Evolutionary conservation across 2,888 invertebrate genomes (phyloP), one percentile per base, ranked within the genome.

Genomic region (Callinectes sapidus): DNA sequence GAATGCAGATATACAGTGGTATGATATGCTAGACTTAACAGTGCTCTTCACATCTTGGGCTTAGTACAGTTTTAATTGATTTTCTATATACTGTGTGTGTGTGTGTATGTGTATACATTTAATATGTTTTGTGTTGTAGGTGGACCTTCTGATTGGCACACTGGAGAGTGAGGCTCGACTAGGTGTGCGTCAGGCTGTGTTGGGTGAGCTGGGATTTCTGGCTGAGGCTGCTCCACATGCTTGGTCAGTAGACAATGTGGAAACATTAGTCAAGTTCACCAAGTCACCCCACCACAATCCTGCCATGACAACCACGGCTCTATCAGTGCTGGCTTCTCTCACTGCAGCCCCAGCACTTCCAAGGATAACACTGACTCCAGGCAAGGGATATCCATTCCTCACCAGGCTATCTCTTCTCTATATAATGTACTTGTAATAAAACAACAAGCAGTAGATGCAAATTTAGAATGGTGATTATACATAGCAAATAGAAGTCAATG

Each of bases 161-260:
- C 96, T 98, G 89, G 96, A 96, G 89, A 96, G 96, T 94, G 98
- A 98, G 96, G 97, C 97, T 13, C 96, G 98, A 42, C 96, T 97
- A 95, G 97, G 97, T 66, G 97, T 98, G 0, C 97, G 98, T 95
- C 96, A 97, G 18, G 97, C 97, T 95, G 96, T 97, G 88, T 96
- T 98, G 35, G 96, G 97, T 94, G 97, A 97, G 94, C 96, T 98
- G 81, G 97, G 97, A 95, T 96, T 96, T 87, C 96, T 98, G 90
- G 98, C 98, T 0, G 96, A 96, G 94, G 97, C 97, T 95, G 97
- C 97, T 10, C 97, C 98, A 0, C 98, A 98, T 96, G 96, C 98
- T 54, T 98, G 98, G 98, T 97, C 97, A 0, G 96, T 96, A 91
- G 96, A 96, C 2, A 96, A 96, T 95, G 95, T 96, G 32, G 95